Base-by-base conservation (phyloP, 2,888 invertebrate species). In the Portevinia maculata region DNA sequence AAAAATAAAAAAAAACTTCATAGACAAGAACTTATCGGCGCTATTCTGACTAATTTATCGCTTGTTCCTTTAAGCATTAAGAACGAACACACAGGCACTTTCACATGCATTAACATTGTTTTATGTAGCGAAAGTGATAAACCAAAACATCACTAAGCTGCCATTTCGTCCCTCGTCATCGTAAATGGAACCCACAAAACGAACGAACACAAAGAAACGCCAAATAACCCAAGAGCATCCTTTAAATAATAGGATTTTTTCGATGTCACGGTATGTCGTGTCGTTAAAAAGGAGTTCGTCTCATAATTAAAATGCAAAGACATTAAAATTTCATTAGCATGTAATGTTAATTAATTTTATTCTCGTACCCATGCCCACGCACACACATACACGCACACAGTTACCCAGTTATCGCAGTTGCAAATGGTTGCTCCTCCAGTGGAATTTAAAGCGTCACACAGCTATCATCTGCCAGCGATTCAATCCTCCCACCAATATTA, bases 251-350 rank as follows among this genome's bases (percentile, higher is more conserved):
- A 62, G 62, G 46, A 67, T 44, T 59, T 59, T 67, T 13, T 24
- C 34, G 19, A 28, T 67, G 41, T 79, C 62, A 50, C 15, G 30
- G 50, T 74, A 24, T 55, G 69, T 62, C 69, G 62, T 65, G 69
- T 55, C 62, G 62, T 79, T 79, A 79, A 74, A 79, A 62, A 60
- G 15, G 70, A 76, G 70, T 75, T 74, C 59, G 81, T 41, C 78
- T 81, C 79, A 74, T 84, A 84, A 84, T 84, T 84, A 84, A 81
- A 84, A 84, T 79, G 71, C 74, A 73, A 67, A 59, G 71, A 84
- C 86, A 86, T 87, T 86, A 86, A 86, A 86, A 86, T 86, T 87
- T 87, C 86, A 87, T 87, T 86, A 86, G 85, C 86, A 84, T 87
- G 85, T 86, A 86, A 87, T 86, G 85, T 86, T 86, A 86, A 87